Base-by-base conservation (phyloP, 1,140 invertebrate genomes). In the Drosophila seguyi region DNA sequence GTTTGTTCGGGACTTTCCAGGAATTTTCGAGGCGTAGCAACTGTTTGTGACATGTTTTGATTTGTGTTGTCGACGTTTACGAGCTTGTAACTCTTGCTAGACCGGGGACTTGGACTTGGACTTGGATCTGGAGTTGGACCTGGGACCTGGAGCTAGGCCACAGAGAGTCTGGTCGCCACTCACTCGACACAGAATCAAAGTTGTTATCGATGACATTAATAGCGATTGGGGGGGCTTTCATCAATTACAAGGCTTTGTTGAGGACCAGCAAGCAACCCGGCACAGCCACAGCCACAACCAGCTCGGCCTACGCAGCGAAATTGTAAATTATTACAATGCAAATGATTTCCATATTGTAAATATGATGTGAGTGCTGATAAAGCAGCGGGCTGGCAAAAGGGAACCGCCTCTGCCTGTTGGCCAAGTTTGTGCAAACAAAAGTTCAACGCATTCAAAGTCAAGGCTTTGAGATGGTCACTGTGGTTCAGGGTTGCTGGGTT, bases 1-100 rank as follows among this genome's bases (percentile, higher is more conserved):
- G 48, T 59, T 59, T 41, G 62, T 59, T 68, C 18, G 34, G 66
- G 50, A 48, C 53, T 81, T 88, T 88, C 85, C 63, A 69, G 76
- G 85, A 88, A 88, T 88, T 88, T 88, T 78, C 69, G 61, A 88
- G 85, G 85, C 85, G 85, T 90, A 88, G 85, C 81, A 90, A 90
- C 85, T 90, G 85, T 90, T 90, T 90, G 86, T 90, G 85, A 90
- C 85, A 90, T 85, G 78, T 90, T 88, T 90, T 90, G 85, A 90
- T 90, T 90, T 90, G 85, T 90, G 85, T 90, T 76, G 81, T 77
- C 78, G 82, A 88, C 82, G 74, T 90, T 90, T 90, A 90, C 82
- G 85, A 81, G 85, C 86, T 68, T 82, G 82, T 79, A 76, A 75
- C 65, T 79, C 65, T 55, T 63, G 44, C 39, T 48, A 18, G 36